Percentiles rank a stretch among this genome's conserved stretches.
These are phyloP conservation scores for Siniperca chuatsi DNA, from an alignment of 2,113 vertebrate species.

Conservation along the genomic window DNA sequence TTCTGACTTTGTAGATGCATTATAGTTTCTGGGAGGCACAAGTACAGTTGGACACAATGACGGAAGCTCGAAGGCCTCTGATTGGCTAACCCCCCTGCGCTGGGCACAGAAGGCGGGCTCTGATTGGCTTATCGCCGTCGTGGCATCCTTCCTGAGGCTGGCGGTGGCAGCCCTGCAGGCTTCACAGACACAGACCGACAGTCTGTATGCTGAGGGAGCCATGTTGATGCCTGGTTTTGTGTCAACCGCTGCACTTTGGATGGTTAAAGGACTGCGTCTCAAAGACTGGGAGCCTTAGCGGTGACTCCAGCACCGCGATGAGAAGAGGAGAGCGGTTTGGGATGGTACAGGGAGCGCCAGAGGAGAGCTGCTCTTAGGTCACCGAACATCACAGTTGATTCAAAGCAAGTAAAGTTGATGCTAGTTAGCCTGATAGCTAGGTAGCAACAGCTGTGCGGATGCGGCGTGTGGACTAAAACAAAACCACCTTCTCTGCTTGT, in stretches of 20 bases:
- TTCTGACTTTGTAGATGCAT: conserved; percentile 23
- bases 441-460: conserved; percentile 76
- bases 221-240: conserved; percentile 79
- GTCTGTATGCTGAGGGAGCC: conserved; percentile 73
- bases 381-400: conserved; percentile 46
- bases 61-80: conserved; percentile 57
- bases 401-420: conserved; percentile 73
- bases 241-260: conserved; percentile 61
- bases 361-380: conserved; percentile 56
- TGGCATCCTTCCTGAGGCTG: conserved; percentile 69
- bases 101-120: conserved; percentile 43
- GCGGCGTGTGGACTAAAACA: conserved; percentile 64
- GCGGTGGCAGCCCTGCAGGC: conserved; percentile 65
- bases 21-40: conserved; percentile 32
- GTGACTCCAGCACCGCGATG: conserved; percentile 69
- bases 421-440: conserved; percentile 73
- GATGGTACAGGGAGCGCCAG: conserved; percentile 44
- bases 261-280: conserved; percentile 57
- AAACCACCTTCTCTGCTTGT: conserved; percentile 28
- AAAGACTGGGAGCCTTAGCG: conserved; percentile 52
- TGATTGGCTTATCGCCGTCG: conserved; percentile 72
- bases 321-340: conserved; percentile 59
- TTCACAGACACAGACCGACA: conserved; percentile 55
- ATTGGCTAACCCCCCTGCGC: conserved; percentile 68
- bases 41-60: conserved; percentile 68